These are phyloP conservation scores for Chrysopa pallens DNA, from an alignment of 1,140 invertebrate species.

Conservation along the genomic window DNA sequence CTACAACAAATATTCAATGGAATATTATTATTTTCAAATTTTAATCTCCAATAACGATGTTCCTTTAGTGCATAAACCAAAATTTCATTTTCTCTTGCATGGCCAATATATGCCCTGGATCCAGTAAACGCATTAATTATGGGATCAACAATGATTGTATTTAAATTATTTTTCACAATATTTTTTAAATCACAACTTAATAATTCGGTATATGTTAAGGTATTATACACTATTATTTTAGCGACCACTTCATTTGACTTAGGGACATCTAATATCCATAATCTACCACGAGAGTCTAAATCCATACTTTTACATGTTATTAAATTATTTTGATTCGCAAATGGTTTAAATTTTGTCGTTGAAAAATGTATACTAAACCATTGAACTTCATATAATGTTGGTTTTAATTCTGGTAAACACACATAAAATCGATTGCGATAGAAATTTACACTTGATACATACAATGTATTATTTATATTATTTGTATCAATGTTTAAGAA, in stretches of 20 bases:
- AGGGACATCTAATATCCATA: conserved; percentile 15
- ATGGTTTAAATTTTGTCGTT: too few species aligned
- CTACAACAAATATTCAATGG: conserved; percentile 2
- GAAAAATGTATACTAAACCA: too few species aligned
- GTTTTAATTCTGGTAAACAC: too few species aligned
- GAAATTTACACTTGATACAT: too few species aligned
- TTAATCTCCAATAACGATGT: conserved; percentile 5
- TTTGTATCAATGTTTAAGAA: too few species aligned
- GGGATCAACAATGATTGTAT: not conserved
- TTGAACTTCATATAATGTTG: too few species aligned
- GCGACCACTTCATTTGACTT: conserved; percentile 10
- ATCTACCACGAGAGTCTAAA: conserved; percentile 5
- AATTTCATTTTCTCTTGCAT: conserved; percentile 5
- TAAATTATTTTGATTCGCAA: too few species aligned
- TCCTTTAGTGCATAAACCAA: conserved; percentile 5
- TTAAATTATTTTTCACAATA: conserved; percentile 1
- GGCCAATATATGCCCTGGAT: conserved; percentile 10
- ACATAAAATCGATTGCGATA: too few species aligned
- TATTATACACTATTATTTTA: conserved; percentile 13
- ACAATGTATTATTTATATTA: too few species aligned
- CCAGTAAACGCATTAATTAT: not conserved
- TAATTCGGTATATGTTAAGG: conserved; percentile 8
- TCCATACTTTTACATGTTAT: not conserved
- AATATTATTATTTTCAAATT: not conserved
- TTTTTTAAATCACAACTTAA: conserved; percentile 4